Evolutionary conservation across 2,888 invertebrate species (phyloP).

Genomic region (Gisinianus flammeolus): DNA sequence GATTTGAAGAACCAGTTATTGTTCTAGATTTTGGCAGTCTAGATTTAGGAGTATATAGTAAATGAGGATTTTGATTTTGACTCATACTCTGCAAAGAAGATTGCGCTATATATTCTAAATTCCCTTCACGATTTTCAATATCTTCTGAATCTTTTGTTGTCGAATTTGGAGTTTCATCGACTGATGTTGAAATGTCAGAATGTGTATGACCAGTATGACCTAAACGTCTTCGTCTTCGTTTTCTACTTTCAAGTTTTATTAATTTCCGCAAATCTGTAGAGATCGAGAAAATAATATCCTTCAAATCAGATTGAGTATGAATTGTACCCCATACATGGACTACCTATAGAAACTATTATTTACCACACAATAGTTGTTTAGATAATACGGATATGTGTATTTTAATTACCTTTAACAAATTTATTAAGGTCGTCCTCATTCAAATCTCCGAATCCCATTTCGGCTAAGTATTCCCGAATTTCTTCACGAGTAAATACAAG

Average conservation of each 20-base stretch:
- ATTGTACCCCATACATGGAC: neutral
- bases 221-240: slow-evolving; percentile 44
- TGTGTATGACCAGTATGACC: slow-evolving; percentile 44
- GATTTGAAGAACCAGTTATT: neutral
- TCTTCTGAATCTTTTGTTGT: neutral
- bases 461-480: slow-evolving; percentile 46
- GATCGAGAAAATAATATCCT: no score
- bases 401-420: slow-evolving; percentile 51
- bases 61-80: neutral
- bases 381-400: neutral
- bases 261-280: slow-evolving; percentile 52
- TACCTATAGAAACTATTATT: neutral
- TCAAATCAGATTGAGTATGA: neutral
- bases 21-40: neutral
- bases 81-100: neutral
- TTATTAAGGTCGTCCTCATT: slow-evolving; percentile 46
- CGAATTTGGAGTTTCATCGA: slow-evolving; percentile 12
- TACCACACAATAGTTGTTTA: neutral
- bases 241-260: slow-evolving; percentile 51
- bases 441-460: slow-evolving; percentile 47
- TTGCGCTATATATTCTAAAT: no score
- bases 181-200: slow-evolving; percentile 2
- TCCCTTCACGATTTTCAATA: no score
- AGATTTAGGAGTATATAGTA: slow-evolving; percentile 18
- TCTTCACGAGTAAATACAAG: slow-evolving; percentile 51